A percentile compares a stretch with the other conserved stretches of the same genome.
These are phyloP conservation scores for Helicoverpa armigera DNA, from an alignment of 1,140 invertebrate genomes.

Conservation along the genomic window DNA sequence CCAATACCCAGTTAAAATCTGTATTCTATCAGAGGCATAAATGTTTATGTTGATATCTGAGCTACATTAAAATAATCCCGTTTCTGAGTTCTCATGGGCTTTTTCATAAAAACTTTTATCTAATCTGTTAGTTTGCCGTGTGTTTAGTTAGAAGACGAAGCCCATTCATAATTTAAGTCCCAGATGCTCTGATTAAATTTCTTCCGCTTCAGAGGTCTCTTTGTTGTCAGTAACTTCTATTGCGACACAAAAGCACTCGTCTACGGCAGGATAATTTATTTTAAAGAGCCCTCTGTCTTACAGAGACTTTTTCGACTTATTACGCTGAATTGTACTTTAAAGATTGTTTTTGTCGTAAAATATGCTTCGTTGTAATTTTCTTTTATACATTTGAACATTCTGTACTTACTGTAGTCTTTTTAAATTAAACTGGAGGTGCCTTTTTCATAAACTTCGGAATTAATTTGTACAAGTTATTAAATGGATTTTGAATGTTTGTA, in stretches of 20 bases:
- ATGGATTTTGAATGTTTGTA: neutral
- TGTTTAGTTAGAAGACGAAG: slow-evolving; percentile 50
- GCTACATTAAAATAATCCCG: slow-evolving; percentile 26
- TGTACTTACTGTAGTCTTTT: slow-evolving; percentile 31
- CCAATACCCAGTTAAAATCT: slow-evolving; percentile 66
- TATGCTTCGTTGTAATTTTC: slow-evolving; percentile 44
- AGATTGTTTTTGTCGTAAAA: slow-evolving; percentile 50
- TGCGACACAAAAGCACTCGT: slow-evolving; percentile 61
- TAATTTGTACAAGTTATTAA: neutral
- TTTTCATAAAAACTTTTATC: slow-evolving; percentile 55
- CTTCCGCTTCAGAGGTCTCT: slow-evolving; percentile 57
- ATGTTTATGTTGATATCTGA: slow-evolving; percentile 26
- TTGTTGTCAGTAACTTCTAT: slow-evolving; percentile 62
- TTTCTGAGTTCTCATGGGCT: slow-evolving; percentile 22
- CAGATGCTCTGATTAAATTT: slow-evolving; percentile 67
- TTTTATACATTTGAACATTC: slow-evolving; percentile 22
- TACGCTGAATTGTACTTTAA: slow-evolving; percentile 51
- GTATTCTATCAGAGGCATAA: slow-evolving; percentile 59
- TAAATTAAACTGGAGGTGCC: slow-evolving; percentile 5
- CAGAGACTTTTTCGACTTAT: slow-evolving; percentile 50
- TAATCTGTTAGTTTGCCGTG: slow-evolving; percentile 54
- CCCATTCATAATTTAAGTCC: slow-evolving; percentile 63
- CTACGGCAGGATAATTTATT: slow-evolving; percentile 61
- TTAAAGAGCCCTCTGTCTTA: slow-evolving; percentile 51
- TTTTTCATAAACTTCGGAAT: neutral